Evolutionary conservation across 2,113 vertebrate genomes (phyloP).

Genomic region (Vulpes vulpes): DNA sequence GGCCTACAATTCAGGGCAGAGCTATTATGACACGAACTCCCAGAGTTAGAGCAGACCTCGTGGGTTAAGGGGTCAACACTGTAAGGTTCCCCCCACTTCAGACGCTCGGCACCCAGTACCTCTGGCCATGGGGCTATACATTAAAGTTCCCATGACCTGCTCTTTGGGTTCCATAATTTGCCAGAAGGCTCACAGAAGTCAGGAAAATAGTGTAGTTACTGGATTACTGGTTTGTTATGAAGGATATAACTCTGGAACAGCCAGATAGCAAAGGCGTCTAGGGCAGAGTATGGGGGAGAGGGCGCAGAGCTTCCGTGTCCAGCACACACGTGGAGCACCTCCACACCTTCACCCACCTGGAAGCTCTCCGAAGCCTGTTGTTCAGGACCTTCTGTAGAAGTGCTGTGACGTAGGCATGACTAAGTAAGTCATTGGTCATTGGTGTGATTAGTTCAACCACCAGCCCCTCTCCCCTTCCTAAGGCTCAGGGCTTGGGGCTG

Average conservation of each 20-base stretch:
- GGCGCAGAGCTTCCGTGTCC: background rate
- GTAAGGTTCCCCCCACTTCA: background rate
- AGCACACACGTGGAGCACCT: too few species aligned
- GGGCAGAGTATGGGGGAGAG: too few species aligned
- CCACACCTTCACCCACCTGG: background rate
- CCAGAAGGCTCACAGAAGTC: background rate
- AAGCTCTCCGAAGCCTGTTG: background rate
- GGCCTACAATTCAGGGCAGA: background rate
- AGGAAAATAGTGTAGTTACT: background rate
- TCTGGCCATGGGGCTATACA: background rate
- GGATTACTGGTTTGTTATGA: background rate
- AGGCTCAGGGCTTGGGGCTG: background rate
- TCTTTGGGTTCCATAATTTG: background rate
- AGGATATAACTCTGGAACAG: too few species aligned
- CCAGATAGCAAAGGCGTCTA: accelerated
- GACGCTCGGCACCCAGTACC: too few species aligned
- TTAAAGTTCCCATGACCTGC: background rate
- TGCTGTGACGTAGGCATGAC: background rate
- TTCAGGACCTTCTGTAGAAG: background rate
- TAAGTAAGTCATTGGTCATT: background rate
- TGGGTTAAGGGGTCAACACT: background rate
- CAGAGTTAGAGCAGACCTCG: background rate
- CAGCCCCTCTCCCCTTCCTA: background rate
- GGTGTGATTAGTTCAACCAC: too few species aligned
- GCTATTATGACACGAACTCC: background rate